These are phyloP conservation scores for Aplysina aerophoba DNA, from an alignment of 37 sponge, comb jelly and placozoan genomes.

Conservation along the genomic window DNA sequence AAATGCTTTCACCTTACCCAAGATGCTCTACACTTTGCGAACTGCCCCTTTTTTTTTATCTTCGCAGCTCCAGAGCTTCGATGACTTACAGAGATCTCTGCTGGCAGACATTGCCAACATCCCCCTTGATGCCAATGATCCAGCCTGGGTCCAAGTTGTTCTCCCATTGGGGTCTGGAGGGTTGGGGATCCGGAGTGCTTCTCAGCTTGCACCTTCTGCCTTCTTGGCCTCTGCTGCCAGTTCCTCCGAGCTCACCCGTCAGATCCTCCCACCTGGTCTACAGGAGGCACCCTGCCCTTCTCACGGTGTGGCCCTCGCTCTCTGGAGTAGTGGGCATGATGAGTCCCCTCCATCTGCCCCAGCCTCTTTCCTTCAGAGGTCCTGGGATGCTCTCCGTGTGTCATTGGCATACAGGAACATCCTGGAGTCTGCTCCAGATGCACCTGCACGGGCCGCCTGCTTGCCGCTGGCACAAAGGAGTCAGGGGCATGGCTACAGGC, in stretches of 20 bases:
- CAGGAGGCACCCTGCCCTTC: background rate
- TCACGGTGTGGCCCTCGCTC: background rate
- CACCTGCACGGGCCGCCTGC: conserved; percentile 8
- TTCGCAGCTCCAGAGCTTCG: background rate
- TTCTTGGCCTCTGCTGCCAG: conserved; percentile 46
- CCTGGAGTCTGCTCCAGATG: conserved; percentile 1
- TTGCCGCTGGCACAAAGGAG: conserved; percentile 19
- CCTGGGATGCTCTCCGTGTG: background rate
- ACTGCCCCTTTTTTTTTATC: conserved; percentile 43
- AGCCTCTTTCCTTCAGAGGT: background rate
- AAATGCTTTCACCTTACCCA: conserved; percentile 47
- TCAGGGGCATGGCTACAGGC: conserved; percentile 33
- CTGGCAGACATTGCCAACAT: conserved; percentile 29
- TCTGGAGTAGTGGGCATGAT: conserved; percentile 25
- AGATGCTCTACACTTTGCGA: conserved; percentile 37
- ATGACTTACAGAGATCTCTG: conserved; percentile 14
- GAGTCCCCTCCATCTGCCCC: background rate
- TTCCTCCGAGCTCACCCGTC: conserved; percentile 19
- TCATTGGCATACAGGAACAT: background rate
- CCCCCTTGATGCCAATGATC: conserved; percentile 12
- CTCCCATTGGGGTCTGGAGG: conserved; percentile 43
- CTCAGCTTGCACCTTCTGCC: conserved; percentile 53
- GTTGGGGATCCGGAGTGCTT: conserved; percentile 46
- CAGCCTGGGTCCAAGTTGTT: conserved; percentile 41
- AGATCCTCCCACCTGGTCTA: conserved; percentile 26